A percentile compares a stretch with the other conserved stretches of the same genome.
phyloP scores from a whole-genome alignment of 2,888 invertebrate genomes.

The Helobdella robusta region DNA sequence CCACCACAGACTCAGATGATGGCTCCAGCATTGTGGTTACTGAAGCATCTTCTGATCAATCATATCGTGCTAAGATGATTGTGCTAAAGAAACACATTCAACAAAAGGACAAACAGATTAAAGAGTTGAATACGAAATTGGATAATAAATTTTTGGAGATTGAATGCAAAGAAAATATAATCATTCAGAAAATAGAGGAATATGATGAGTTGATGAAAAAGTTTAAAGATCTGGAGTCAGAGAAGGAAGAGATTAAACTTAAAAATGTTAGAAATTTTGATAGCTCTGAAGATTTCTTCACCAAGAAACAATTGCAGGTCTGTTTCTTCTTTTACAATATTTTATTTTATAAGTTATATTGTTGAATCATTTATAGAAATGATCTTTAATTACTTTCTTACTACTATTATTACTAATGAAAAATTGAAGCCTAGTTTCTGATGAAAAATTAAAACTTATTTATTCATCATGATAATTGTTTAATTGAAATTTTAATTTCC shows the following conservation, averaged over 20 bases:
- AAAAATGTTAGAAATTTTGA: background rate
- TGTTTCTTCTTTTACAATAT: background rate
- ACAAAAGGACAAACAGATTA: conserved; percentile 32
- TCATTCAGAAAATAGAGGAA: conserved; percentile 42
- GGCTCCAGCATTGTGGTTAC: no score
- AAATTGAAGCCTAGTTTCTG: no score
- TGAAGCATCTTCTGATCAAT: no score
- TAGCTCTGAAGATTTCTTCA: no score
- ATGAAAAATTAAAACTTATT: no score
- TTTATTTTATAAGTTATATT: background rate
- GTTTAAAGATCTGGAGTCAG: background rate
- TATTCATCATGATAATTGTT: no score
- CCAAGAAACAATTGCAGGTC: background rate
- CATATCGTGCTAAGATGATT: conserved; percentile 43
- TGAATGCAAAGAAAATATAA: conserved; percentile 32
- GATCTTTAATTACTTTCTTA: background rate
- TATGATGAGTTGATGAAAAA: conserved; percentile 29
- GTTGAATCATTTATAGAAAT: background rate
- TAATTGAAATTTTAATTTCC: no score
- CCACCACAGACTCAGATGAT: no score
- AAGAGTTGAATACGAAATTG: conserved; percentile 38
- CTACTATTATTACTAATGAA: no score
- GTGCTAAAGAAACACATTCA: conserved; percentile 46
- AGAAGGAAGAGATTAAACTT: background rate
- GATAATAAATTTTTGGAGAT: conserved; percentile 19